Evolutionary conservation across 2,797 vertebrate genomes (phyloP).

Genomic region (Delichon dasypus): DNA sequence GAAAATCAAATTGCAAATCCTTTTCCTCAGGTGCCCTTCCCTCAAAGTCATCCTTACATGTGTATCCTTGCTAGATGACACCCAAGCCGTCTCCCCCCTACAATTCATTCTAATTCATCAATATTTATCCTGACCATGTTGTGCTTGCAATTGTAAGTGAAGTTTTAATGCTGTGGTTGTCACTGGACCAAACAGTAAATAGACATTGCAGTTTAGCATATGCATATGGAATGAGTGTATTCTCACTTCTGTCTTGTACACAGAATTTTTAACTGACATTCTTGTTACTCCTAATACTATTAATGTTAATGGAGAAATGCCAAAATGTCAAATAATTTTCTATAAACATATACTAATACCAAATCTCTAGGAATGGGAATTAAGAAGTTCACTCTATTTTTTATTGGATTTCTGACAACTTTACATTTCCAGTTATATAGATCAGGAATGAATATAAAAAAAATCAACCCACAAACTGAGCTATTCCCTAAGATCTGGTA

Average conservation of each 20-base stretch:
- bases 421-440: neutral
- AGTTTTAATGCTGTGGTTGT: conserved; percentile 7
- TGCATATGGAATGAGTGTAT: neutral
- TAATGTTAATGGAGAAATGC: conserved; percentile 23
- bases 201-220: neutral
- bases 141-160: conserved; percentile 13
- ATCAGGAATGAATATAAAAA: neutral
- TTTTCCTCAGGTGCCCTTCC: neutral
- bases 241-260: neutral
- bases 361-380: conserved; percentile 9
- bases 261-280: conserved; percentile 36
- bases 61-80: neutral
- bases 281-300: conserved; percentile 5
- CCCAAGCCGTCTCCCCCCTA: neutral
- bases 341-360: conserved; percentile 6
- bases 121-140: conserved; percentile 49
- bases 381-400: neutral
- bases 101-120: conserved; percentile 49
- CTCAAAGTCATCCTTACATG: conserved; percentile 19
- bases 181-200: conserved; percentile 47
- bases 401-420: neutral
- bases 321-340: conserved; percentile 48
- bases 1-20: neutral
- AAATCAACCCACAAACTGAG: neutral
- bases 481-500: neutral